A percentile compares a stretch with the other conserved stretches of the same genome.
phyloP scores from a whole-genome alignment of 2,888 invertebrate species.

The Euplexia lucipara region DNA sequence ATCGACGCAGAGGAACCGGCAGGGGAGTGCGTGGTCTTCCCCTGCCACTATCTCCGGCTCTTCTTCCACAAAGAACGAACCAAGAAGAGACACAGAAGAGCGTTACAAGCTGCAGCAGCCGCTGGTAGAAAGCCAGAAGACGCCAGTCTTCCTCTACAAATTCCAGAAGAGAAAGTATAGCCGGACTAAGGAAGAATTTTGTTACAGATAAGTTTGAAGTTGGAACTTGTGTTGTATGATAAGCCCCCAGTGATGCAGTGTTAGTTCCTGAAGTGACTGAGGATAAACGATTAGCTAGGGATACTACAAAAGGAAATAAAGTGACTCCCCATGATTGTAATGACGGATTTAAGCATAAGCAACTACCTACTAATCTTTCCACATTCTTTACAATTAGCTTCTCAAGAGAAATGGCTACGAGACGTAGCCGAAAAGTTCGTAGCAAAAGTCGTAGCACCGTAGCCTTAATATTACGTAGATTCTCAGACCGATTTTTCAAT shows the following conservation, averaged over 20 bases:
- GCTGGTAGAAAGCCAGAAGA: constrained; percentile 81
- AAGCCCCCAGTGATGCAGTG: constrained; percentile 55
- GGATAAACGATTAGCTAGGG: constrained; percentile 25
- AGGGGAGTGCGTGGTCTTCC: constrained; percentile 96
- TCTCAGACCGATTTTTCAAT: background rate
- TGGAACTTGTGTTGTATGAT: constrained; percentile 44
- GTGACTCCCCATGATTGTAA: constrained; percentile 11
- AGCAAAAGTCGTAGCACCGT: constrained; percentile 12
- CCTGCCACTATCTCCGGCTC: constrained; percentile 95
- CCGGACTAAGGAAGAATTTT: constrained; percentile 6
- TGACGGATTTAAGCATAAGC: constrained; percentile 11
- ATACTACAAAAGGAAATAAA: constrained; percentile 31
- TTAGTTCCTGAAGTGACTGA: constrained; percentile 47
- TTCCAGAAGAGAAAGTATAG: constrained; percentile 86
- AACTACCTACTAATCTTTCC: background rate
- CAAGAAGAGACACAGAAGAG: constrained; percentile 90
- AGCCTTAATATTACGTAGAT: background rate
- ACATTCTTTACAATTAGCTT: background rate
- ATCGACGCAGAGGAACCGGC: constrained; percentile 96
- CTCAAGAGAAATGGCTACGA: background rate
- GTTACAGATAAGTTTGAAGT: constrained; percentile 35
- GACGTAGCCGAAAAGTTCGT: constrained; percentile 14
- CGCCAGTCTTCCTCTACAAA: constrained; percentile 81
- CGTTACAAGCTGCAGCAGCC: constrained; percentile 78
- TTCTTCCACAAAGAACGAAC: constrained; percentile 93